phyloP scores from a whole-genome alignment of 1,140 invertebrate species.

The Copidosoma floridanum region DNA sequence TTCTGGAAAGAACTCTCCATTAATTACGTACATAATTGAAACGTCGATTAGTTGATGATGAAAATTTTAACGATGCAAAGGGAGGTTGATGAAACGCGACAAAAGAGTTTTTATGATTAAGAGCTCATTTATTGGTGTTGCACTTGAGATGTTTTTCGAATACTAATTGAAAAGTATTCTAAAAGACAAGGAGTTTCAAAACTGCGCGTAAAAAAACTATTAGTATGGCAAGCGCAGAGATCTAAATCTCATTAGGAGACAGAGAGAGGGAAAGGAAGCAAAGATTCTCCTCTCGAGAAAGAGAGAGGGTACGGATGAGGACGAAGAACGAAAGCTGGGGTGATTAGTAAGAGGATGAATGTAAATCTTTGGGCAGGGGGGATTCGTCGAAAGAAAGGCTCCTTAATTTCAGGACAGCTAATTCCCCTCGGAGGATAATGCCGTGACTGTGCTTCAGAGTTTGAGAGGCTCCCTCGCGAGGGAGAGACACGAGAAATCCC shows the following conservation, averaged over 20 bases:
- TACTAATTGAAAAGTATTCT: background rate
- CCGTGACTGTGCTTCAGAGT: background rate
- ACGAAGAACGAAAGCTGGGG: background rate
- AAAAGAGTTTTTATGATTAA: too few species aligned
- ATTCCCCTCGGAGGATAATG: slow-evolving; percentile 15
- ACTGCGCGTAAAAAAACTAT: slow-evolving; percentile 13
- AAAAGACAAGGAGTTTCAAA: background rate
- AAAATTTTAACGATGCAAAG: too few species aligned
- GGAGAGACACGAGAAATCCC: too few species aligned
- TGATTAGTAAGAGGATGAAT: slow-evolving; percentile 23
- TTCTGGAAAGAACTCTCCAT: too few species aligned
- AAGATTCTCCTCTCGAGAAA: background rate
- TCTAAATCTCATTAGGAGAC: background rate
- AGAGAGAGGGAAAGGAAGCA: background rate
- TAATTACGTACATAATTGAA: too few species aligned
- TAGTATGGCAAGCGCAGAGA: background rate
- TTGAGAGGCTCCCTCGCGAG: too few species aligned
- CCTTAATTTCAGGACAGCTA: slow-evolving; percentile 21
- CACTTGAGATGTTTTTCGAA: too few species aligned
- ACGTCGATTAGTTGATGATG: too few species aligned
- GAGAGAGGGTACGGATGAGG: background rate
- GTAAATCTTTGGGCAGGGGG: slow-evolving; percentile 25
- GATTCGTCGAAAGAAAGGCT: slow-evolving; percentile 7
- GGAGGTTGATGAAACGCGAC: too few species aligned
- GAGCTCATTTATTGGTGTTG: too few species aligned